These are phyloP conservation scores for Nautilus pompilius DNA, from an alignment of 1,140 invertebrate species.

Conservation along the genomic window DNA sequence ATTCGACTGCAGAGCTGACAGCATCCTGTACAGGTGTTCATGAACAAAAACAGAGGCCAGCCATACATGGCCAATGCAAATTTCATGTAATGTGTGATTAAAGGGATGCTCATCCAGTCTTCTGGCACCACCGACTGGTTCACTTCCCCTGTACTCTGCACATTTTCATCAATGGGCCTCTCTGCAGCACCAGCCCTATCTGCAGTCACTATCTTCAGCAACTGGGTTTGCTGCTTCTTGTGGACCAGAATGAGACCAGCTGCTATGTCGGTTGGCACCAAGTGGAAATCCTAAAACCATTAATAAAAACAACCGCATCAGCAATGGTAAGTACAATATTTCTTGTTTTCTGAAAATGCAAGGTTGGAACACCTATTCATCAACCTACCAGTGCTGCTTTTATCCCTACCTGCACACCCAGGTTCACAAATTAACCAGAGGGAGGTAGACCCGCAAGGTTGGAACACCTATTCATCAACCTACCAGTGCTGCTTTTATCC, in stretches of 20 bases:
- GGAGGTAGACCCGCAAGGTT: no score
- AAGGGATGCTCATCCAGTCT: slow-evolving; percentile 75
- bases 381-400: no score
- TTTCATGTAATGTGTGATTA: slow-evolving; percentile 72
- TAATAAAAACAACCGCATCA: slow-evolving; percentile 36
- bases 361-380: no score
- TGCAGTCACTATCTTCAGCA: slow-evolving; percentile 52
- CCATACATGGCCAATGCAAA: slow-evolving; percentile 82
- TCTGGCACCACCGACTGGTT: slow-evolving; percentile 15
- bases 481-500: no score
- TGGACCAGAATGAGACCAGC: slow-evolving; percentile 78
- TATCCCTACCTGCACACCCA: no score
- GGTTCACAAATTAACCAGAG: no score
- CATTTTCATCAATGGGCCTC: background rate
- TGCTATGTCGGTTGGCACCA: slow-evolving; percentile 84
- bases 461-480: no score
- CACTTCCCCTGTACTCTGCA: background rate
- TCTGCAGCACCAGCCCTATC: background rate
- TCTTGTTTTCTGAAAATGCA: no score
- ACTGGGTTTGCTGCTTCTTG: slow-evolving; percentile 64
- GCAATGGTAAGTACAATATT: no score
- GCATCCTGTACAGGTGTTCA: slow-evolving; percentile 64
- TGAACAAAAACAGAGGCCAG: slow-evolving; percentile 83
- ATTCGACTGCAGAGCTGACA: slow-evolving; percentile 69
- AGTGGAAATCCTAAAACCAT: slow-evolving; percentile 78